Conservation (phyloP, 2,797 vertebrate species). For the Picus viridis region DNA sequence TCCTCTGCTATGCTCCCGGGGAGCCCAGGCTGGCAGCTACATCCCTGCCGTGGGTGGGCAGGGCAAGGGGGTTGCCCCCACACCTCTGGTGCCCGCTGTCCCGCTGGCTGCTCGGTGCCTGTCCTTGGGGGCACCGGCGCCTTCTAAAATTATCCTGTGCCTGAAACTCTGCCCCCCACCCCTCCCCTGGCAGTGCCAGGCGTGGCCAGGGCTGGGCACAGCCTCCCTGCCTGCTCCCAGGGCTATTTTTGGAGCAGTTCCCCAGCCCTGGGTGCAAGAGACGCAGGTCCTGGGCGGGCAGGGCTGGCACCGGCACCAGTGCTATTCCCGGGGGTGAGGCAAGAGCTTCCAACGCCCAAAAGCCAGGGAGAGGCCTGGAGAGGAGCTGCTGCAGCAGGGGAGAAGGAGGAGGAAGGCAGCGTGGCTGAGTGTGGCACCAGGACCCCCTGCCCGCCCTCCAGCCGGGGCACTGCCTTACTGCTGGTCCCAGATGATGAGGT, state of each 20-base stretch:
- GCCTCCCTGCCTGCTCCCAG: slow-evolving; percentile 17
- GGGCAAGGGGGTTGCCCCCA: neutral
- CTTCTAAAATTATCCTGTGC: slow-evolving; percentile 78
- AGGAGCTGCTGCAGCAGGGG: neutral
- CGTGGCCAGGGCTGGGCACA: neutral
- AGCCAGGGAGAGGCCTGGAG: fast-evolving
- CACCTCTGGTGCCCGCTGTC: neutral
- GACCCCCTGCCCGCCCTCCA: neutral
- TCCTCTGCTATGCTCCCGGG: neutral
- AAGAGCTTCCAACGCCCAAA: neutral
- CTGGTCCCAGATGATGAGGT: slow-evolving; percentile 97
- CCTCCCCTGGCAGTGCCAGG: slow-evolving; percentile 52
- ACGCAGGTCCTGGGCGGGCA: neutral
- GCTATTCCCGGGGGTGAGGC: slow-evolving; percentile 42
- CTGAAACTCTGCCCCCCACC: neutral
- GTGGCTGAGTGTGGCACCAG: neutral
- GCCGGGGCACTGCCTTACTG: slow-evolving; percentile 79
- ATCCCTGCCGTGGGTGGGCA: neutral
- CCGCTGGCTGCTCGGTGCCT: neutral
- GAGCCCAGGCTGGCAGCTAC: neutral
- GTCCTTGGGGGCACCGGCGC: slow-evolving; percentile 42
- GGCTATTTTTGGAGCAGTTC: slow-evolving; percentile 78
- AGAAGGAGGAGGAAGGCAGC: neutral
- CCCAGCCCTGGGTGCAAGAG: neutral
- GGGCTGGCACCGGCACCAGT: neutral